These are phyloP conservation scores for Therioaphis trifolii DNA, from an alignment of 2,888 invertebrate species.

Conservation along the genomic window DNA sequence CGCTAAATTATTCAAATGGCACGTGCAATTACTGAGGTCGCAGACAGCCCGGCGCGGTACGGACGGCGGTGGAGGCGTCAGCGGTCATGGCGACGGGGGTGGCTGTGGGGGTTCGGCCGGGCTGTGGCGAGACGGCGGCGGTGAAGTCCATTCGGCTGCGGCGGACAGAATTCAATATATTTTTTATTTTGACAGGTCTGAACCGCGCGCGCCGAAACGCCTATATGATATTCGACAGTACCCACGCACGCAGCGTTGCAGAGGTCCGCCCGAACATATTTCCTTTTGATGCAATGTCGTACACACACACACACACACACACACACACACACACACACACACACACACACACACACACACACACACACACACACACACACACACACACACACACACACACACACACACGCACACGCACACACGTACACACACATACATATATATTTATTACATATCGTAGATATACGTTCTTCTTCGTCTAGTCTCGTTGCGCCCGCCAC, in stretches of 20 bases:
- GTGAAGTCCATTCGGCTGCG: neutral
- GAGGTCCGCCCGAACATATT: constrained; percentile 38
- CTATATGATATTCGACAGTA: constrained; percentile 24
- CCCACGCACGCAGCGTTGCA: no score
- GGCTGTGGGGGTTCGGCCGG: neutral
- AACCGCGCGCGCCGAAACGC: neutral
- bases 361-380: no score
- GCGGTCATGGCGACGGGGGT: no score
- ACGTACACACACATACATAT: no score
- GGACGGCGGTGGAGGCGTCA: neutral
- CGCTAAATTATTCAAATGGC: constrained; percentile 54
- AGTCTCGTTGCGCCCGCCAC: no score
- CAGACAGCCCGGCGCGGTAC: neutral
- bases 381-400: no score
- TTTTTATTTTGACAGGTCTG: constrained; percentile 38
- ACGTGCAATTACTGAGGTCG: constrained; percentile 33
- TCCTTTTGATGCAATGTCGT: constrained; percentile 28
- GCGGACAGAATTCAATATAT: constrained; percentile 47
- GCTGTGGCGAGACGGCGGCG: neutral
- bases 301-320: neutral
- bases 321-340: neutral
- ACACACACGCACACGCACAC: no score
- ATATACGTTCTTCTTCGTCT: no score
- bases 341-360: no score
- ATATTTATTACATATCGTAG: no score